Percentiles rank a stretch among this genome's conserved stretches.
Evolutionary conservation across 2,113 vertebrate genomes (phyloP).

Genomic region (Pantherophis guttatus): DNA sequence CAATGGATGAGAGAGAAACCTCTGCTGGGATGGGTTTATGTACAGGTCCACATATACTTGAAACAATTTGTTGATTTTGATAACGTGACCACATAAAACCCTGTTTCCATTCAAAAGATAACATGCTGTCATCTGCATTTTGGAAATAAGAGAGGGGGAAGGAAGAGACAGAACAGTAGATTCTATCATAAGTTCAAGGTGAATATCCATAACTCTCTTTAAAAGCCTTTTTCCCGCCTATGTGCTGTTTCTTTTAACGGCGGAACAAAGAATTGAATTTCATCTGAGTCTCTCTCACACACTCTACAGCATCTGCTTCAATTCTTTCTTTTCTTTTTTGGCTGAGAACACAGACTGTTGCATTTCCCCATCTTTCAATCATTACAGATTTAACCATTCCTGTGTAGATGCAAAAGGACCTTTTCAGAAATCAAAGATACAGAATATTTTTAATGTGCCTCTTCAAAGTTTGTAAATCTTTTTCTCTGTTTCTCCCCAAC

Average conservation of each 20-base stretch:
- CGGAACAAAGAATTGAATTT: not conserved
- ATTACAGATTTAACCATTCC: slow-evolving; percentile 18
- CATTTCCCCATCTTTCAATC: not conserved
- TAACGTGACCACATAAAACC: not conserved
- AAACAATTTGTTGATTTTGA: not conserved
- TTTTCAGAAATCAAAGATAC: slow-evolving; percentile 3
- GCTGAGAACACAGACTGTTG: slow-evolving; percentile 6
- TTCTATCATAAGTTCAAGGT: not conserved
- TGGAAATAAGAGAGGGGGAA: not conserved
- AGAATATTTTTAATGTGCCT: not conserved
- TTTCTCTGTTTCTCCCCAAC: not conserved
- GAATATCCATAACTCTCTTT: slow-evolving; percentile 6
- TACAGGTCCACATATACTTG: not conserved
- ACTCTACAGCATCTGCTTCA: not conserved
- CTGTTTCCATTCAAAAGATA: not conserved
- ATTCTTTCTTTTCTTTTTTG: not conserved
- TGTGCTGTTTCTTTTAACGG: not conserved
- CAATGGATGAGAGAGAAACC: not conserved
- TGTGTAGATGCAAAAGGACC: slow-evolving; percentile 4
- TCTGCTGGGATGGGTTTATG: slow-evolving; percentile 18
- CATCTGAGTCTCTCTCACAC: not conserved
- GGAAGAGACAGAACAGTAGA: not conserved
- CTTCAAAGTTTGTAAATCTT: slow-evolving; percentile 8
- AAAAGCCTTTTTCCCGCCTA: not conserved
- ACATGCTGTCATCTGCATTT: not conserved